Conservation (phyloP, 2,113 vertebrate genomes). For the Uropsilus gracilis region DNA sequence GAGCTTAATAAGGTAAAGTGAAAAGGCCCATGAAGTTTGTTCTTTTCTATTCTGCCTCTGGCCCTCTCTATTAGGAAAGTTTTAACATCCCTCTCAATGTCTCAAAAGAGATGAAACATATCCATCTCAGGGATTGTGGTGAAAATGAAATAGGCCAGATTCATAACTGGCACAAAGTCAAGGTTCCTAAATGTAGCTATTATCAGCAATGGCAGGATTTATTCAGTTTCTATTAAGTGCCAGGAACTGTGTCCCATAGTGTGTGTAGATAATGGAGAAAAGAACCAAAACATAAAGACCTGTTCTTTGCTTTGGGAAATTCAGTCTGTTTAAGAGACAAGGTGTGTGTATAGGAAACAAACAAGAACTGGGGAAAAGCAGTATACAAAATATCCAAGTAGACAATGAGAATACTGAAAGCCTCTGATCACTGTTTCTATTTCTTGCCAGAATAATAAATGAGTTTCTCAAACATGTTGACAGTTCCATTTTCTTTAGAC, state of each 20-base stretch:
- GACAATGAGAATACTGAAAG: background rate
- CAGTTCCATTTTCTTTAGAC: conserved; percentile 12
- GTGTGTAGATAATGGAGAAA: background rate
- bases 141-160: conserved; percentile 24
- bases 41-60: background rate
- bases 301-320: conserved; percentile 32
- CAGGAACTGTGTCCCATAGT: background rate
- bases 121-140: background rate
- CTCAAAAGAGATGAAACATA: background rate
- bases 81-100: background rate
- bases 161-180: background rate
- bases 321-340: background rate
- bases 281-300: background rate
- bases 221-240: background rate
- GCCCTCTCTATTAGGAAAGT: background rate
- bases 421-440: conserved; percentile 12
- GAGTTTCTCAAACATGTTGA: background rate
- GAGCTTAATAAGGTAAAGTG: background rate
- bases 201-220: background rate
- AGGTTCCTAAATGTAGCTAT: background rate
- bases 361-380: background rate
- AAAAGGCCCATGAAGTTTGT: background rate
- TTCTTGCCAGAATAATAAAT: conserved; percentile 50
- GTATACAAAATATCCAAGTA: background rate
- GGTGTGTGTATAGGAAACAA: background rate